These are phyloP conservation scores for Tenthredo scrophulariae DNA, from an alignment of 2,888 invertebrate species.

Conservation along the genomic window DNA sequence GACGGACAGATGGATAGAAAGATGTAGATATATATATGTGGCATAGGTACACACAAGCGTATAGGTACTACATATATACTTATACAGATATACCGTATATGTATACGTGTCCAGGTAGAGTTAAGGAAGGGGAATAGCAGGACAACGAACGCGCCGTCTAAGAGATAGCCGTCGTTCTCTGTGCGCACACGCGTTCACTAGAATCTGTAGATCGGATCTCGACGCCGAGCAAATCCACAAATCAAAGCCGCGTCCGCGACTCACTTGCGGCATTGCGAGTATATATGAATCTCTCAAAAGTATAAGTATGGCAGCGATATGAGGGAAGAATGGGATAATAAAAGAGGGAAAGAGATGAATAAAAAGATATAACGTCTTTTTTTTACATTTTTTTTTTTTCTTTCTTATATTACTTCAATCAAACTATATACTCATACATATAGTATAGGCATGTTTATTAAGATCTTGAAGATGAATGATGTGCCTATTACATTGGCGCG, in stretches of 20 bases:
- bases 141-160: background rate
- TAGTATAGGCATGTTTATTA: background rate
- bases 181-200: conserved; percentile 16
- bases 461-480: no score
- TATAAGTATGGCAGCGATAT: background rate
- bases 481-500: no score
- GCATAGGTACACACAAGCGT: background rate
- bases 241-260: conserved; percentile 32
- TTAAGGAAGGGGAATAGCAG: background rate
- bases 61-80: background rate
- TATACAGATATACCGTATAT: conserved; percentile 6
- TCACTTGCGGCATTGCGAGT: background rate
- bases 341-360: background rate
- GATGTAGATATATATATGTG: background rate
- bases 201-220: conserved; percentile 37
- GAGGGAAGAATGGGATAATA: background rate
- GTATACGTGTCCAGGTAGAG: background rate
- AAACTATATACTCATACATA: background rate
- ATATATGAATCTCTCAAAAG: background rate
- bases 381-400: background rate
- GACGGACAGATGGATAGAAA: conserved; percentile 15
- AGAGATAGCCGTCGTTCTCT: background rate
- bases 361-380: background rate
- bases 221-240: conserved; percentile 21
- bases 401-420: background rate